Evolutionary conservation across 1,140 invertebrate species (phyloP).

Genomic region (Schlechtendalia chinensis): DNA sequence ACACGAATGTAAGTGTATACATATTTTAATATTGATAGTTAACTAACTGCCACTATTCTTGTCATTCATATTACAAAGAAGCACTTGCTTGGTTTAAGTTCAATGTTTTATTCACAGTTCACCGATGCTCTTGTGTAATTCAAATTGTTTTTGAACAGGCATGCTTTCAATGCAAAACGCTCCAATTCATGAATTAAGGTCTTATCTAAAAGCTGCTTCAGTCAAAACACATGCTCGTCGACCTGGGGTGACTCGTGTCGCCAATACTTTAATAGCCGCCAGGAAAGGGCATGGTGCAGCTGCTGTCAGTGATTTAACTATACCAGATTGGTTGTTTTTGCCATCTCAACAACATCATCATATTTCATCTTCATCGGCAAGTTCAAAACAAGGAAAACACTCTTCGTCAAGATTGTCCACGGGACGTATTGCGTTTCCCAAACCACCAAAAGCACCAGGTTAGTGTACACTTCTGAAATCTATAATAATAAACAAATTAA

Average conservation of each 20-base stretch:
- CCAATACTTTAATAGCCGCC: conserved; percentile 66
- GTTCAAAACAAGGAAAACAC: conserved; percentile 13
- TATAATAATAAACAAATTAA: background rate
- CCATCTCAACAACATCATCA: conserved; percentile 23
- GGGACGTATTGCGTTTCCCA: conserved; percentile 78
- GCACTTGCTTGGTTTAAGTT: no score
- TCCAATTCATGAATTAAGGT: conserved; percentile 24
- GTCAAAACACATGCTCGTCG: conserved; percentile 54
- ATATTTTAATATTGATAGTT: background rate
- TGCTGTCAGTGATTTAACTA: conserved; percentile 56
- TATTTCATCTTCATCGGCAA: conserved; percentile 4
- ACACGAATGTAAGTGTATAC: conserved; percentile 70
- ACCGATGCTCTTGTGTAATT: background rate
- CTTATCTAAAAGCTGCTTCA: conserved; percentile 11
- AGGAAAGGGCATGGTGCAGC: background rate
- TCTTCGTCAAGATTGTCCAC: conserved; percentile 62
- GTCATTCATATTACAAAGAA: no score
- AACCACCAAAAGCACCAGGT: conserved; percentile 80
- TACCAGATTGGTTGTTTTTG: conserved; percentile 77
- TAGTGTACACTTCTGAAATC: background rate
- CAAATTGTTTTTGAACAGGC: conserved; percentile 33
- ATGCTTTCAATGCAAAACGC: conserved; percentile 30
- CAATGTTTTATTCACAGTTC: no score
- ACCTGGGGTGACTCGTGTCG: conserved; percentile 74
- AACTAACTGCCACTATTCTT: background rate